These are phyloP conservation scores for Tachycineta bicolor DNA, from an alignment of 2,113 vertebrate species.

Conservation along the genomic window DNA sequence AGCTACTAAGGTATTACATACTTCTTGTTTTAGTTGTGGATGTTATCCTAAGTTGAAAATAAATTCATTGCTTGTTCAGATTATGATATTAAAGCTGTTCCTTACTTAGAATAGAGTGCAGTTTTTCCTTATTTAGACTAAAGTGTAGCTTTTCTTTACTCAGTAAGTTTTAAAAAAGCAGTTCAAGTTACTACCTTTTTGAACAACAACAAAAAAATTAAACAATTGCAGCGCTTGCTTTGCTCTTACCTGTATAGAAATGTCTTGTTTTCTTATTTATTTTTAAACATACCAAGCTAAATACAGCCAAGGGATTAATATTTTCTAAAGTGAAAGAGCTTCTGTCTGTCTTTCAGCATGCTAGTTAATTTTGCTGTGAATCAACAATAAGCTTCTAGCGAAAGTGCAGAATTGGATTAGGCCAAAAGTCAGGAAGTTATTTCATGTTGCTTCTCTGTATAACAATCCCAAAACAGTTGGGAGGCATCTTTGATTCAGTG, in stretches of 20 bases:
- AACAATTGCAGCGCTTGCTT: not conserved
- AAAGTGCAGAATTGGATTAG: not conserved
- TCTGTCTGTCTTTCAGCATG: not conserved
- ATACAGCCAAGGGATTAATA: not conserved
- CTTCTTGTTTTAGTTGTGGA: not conserved
- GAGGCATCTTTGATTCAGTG: not conserved
- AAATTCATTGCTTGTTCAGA: not conserved
- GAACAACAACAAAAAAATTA: not conserved
- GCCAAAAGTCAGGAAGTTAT: not conserved
- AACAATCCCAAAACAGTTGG: not conserved
- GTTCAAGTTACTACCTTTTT: not conserved
- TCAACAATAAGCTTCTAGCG: not conserved
- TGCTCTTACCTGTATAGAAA: not conserved
- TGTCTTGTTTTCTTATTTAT: not conserved
- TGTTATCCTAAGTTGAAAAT: conserved; percentile 1
- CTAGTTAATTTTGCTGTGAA: not conserved
- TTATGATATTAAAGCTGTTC: not conserved
- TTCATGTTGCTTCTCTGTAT: not conserved
- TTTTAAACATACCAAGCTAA: not conserved
- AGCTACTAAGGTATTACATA: not conserved
- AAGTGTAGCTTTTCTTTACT: not conserved
- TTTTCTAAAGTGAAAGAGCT: not conserved
- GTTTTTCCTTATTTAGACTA: not conserved
- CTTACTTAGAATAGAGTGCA: not conserved
- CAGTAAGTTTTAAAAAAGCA: not conserved